These are phyloP conservation scores for Orbicella faveolata DNA, from an alignment of 64 coral and sea anemone species.

Conservation along the genomic window DNA sequence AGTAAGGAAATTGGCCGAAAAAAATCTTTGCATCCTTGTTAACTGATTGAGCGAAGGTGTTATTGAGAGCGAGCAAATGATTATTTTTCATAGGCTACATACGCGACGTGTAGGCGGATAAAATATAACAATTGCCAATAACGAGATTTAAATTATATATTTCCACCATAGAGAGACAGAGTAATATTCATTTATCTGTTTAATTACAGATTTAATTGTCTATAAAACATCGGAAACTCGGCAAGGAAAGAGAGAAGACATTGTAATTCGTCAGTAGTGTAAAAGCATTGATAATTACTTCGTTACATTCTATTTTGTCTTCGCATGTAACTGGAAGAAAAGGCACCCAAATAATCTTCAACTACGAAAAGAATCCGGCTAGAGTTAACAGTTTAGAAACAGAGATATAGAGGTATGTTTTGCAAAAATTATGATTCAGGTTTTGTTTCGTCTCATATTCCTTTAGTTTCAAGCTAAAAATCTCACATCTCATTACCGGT, in stretches of 20 bases:
- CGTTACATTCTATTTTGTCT: background rate
- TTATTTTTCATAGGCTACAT: background rate
- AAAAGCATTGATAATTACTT: background rate
- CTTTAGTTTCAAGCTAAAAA: no score
- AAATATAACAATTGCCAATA: background rate
- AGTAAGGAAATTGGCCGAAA: background rate
- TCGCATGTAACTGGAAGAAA: background rate
- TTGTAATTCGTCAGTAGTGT: background rate
- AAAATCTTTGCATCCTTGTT: background rate
- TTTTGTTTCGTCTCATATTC: no score
- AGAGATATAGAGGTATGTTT: no score
- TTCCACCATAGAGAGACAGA: background rate
- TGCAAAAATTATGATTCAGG: no score
- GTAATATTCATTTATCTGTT: background rate
- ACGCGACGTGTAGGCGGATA: background rate
- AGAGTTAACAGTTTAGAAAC: no score
- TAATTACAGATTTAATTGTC: background rate
- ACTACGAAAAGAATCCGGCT: no score
- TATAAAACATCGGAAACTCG: constrained; percentile 13
- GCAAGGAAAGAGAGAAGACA: background rate
- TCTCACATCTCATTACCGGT: no score
- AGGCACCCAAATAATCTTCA: background rate
- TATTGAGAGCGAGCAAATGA: background rate
- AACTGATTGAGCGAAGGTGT: background rate
- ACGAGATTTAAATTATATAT: background rate